Evolutionary conservation across 2,888 invertebrate genomes (phyloP).

Genomic region (Gymnosoma rotundatum): DNA sequence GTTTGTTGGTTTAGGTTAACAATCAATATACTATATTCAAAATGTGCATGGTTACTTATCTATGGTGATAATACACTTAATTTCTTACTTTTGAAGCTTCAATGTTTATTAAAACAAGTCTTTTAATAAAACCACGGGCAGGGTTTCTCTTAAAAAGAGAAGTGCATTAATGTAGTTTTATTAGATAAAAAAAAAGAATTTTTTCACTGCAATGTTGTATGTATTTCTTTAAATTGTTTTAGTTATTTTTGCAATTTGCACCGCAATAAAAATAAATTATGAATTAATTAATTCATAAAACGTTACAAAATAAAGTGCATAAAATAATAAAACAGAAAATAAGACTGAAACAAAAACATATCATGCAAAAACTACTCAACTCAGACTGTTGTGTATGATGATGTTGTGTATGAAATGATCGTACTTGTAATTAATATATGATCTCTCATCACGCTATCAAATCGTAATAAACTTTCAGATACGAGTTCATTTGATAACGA

Average conservation of each 20-base stretch:
- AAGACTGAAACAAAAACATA: slow-evolving; percentile 41
- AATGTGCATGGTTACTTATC: too few species aligned
- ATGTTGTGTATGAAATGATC: slow-evolving; percentile 48
- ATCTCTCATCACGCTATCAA: slow-evolving; percentile 68
- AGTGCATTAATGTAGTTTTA: not conserved
- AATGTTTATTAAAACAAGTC: slow-evolving; percentile 12
- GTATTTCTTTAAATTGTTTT: slow-evolving; percentile 51
- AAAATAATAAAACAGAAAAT: slow-evolving; percentile 32
- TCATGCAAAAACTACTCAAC: slow-evolving; percentile 64
- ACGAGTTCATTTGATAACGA: slow-evolving; percentile 13
- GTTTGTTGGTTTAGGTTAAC: too few species aligned
- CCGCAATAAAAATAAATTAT: slow-evolving; percentile 77
- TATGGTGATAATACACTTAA: too few species aligned
- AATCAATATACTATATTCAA: too few species aligned
- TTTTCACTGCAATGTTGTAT: slow-evolving; percentile 32
- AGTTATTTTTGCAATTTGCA: slow-evolving; percentile 79
- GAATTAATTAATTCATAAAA: slow-evolving; percentile 78
- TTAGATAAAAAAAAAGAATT: slow-evolving; percentile 46
- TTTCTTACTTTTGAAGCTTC: too few species aligned
- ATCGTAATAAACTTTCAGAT: slow-evolving; percentile 65
- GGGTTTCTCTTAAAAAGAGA: slow-evolving; percentile 22
- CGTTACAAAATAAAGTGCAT: slow-evolving; percentile 65
- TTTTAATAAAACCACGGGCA: slow-evolving; percentile 29
- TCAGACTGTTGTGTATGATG: slow-evolving; percentile 55
- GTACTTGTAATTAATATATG: slow-evolving; percentile 55